Evolutionary conservation across 2,888 invertebrate species (phyloP), one percentile per base, ranked within the genome.

Genomic region (Ypsolopha scabrella): DNA sequence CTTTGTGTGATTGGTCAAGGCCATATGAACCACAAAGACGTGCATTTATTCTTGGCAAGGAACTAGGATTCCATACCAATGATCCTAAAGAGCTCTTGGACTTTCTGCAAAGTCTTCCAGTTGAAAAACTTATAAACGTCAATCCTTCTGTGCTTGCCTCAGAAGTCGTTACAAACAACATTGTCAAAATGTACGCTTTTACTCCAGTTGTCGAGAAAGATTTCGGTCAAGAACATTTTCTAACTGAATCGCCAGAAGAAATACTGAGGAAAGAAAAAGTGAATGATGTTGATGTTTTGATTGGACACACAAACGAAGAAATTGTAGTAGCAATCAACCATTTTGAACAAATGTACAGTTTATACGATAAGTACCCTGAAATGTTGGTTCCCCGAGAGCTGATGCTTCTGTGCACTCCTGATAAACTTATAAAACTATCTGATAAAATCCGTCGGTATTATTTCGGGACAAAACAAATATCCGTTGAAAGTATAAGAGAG

Each of bases 251-350:
- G 8, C 57, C 62, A 9, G 53, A 53, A 6, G 45, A 58, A 51
- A 41, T 51, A n/a, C 36, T 60, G 7, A 59, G 56, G 60, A 66
- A 75, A 24, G 88, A 89, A 13, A 71, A 68, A 13, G 62, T 87
- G 33, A 61, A 61, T 46, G 55, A 60, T n/a, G 79, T 89, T 1
- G 92, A 92, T 0, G 86, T 91, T 72, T 88, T 94, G 67, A 80
- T 90, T 35, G 93, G 93, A 7, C 65, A 90, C 7, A 93, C 90
- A 14, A 86, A 87, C 1, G 87, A 91, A 52, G 93, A 93, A 73
- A 91, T 91, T 6, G 48, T 61, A 7, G 48, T 60, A 9, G 52
- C 46, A 14, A 33, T 48, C 6, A 4, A 24, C 7, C 8, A 49
- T 7, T 43, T 48, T 7, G 48, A 54, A 8, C 49, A 47, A 24